Conservation (phyloP, 2,888 invertebrate species). For the Penaeus monodon region DNA sequence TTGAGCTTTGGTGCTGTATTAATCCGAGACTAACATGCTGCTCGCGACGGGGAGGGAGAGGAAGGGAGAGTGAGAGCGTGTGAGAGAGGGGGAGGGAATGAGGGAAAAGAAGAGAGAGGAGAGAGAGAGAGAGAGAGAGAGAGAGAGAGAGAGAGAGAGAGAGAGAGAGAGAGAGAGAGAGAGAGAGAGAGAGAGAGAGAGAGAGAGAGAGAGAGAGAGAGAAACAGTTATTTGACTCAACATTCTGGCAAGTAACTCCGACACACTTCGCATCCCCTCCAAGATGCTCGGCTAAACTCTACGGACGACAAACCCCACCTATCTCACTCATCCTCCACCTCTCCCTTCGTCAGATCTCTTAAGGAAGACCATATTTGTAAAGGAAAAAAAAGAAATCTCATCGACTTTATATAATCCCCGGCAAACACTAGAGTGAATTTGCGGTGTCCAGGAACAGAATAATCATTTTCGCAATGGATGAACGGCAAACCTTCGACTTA, state of each 20-base stretch:
- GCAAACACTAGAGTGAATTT: no score
- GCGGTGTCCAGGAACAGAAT: no score
- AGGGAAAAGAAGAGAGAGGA: no score
- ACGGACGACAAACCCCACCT: not conserved
- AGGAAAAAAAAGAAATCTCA: no score
- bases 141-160: constrained; percentile 24
- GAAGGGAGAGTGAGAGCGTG: no score
- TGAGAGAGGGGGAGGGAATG: no score
- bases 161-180: constrained; percentile 28
- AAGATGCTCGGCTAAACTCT: constrained; percentile 9
- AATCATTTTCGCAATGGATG: no score
- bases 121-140: constrained; percentile 1
- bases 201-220: constrained; percentile 25
- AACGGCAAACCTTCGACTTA: no score
- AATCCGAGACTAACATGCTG: constrained; percentile 7
- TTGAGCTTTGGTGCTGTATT: no score
- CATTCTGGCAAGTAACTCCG: constrained; percentile 6
- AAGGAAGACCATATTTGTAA: no score
- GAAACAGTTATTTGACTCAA: not conserved
- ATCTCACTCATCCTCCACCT: not conserved
- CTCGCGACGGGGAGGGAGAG: not conserved
- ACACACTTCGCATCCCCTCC: not conserved
- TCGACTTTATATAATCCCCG: no score
- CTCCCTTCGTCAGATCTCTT: no score
- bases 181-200: constrained; percentile 16